Evolutionary conservation across 2,888 invertebrate genomes (phyloP), one percentile per base, ranked within the genome.

Genomic region (Myopa tessellatipennis): DNA sequence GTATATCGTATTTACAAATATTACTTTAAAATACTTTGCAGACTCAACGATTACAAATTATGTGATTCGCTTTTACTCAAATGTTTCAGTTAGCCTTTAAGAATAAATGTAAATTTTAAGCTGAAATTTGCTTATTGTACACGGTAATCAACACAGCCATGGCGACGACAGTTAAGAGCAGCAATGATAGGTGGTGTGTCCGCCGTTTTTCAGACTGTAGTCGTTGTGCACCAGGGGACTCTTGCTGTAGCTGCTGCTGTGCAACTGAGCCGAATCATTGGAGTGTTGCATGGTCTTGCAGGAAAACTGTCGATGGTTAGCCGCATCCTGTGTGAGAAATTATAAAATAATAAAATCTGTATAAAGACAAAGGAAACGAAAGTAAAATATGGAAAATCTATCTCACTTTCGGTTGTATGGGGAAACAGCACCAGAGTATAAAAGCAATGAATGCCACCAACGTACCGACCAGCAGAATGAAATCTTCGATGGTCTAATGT

Each of bases 351-450:
- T 5, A 3, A 34, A 68, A 68, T 36, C 4, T 10, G 50, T 0
- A 65, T 7, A 45, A 63, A 63, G 26, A 63, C 26, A 68, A 40
- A 40, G 65, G 38, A 65, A 8, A 65, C 38, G 10, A 6, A 36
- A 10, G 8, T 61, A 61, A 61, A 34, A 16, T 4, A 65, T 1
- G 14, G 26, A 36, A 14, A 65, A 26, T 36, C 6, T 36, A 18
- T 14, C 79, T 73, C 81, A 88, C 91, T 87, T 90, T 90, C 72
- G 90, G 90, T 79, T 90, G 90, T 81, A 91, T 90, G 77, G 92
- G 92, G 86, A 92, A 92, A 85, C 92, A 92, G 85, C 92, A 92
- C 92, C 92, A 92, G 45, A 92, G 86, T 78, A 92, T 90, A 84
- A 92, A 92, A 40, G 92, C 92, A 79, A 92, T 90, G 84, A 92